A percentile compares a stretch with the other conserved stretches of the same genome.
These are phyloP conservation scores for Pseudopodoces humilis DNA, from an alignment of 2,113 vertebrate genomes.

Conservation along the genomic window DNA sequence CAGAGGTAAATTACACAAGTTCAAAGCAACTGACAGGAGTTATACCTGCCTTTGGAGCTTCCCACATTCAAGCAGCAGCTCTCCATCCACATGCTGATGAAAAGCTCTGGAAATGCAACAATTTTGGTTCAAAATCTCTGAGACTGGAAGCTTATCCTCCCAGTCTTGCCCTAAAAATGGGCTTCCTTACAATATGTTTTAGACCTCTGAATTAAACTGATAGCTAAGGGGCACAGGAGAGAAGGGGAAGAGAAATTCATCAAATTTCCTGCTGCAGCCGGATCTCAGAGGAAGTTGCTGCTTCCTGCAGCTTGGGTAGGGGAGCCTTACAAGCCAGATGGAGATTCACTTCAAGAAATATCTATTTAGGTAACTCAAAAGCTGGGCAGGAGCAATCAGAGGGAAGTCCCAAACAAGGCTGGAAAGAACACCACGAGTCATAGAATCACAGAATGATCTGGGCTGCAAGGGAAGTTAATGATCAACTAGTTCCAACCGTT, in stretches of 20 bases:
- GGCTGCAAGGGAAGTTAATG: background rate
- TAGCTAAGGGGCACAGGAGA: background rate
- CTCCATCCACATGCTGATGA: background rate
- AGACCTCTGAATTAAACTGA: background rate
- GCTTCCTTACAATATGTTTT: background rate
- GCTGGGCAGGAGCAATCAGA: background rate
- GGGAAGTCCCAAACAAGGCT: background rate
- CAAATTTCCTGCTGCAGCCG: constrained; percentile 14
- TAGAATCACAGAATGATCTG: background rate
- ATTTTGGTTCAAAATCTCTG: background rate
- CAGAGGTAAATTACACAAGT: background rate
- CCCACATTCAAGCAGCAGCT: background rate
- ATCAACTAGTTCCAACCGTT: background rate
- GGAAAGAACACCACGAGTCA: background rate
- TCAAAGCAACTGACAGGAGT: background rate
- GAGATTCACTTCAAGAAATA: background rate
- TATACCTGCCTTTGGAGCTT: background rate
- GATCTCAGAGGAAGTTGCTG: constrained; percentile 25
- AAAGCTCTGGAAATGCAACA: background rate
- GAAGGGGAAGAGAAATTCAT: background rate
- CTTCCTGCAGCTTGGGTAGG: constrained; percentile 25
- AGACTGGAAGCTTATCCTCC: background rate
- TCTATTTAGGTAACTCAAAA: background rate
- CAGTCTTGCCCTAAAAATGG: background rate
- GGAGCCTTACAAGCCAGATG: background rate